Evolutionary conservation across 2,888 invertebrate species (phyloP).

Genomic region (Temnothorax rugatulus): DNA sequence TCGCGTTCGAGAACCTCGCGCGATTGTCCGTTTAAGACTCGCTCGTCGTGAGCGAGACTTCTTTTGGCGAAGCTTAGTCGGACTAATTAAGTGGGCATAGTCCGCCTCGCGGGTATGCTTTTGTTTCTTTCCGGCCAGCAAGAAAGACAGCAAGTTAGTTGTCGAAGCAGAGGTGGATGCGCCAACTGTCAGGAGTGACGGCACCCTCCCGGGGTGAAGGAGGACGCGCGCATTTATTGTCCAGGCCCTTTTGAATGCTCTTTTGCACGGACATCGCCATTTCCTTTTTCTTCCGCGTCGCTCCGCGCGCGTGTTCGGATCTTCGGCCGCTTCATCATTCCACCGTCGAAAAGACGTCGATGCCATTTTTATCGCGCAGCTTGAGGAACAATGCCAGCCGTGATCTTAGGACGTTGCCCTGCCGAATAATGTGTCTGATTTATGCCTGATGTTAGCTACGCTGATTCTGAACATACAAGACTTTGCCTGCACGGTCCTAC

Average conservation of each 20-base stretch:
- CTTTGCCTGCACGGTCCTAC: not conserved
- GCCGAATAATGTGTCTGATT: slow-evolving; percentile 16
- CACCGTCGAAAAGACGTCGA: slow-evolving; percentile 3
- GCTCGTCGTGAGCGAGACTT: not conserved
- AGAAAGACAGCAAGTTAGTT: slow-evolving; percentile 49
- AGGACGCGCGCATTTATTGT: slow-evolving; percentile 74
- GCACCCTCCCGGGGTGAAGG: slow-evolving; percentile 70
- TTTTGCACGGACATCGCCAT: slow-evolving; percentile 56
- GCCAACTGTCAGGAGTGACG: slow-evolving; percentile 72
- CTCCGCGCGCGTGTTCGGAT: slow-evolving; percentile 24
- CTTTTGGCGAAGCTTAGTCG: not conserved
- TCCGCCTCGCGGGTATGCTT: slow-evolving; percentile 44
- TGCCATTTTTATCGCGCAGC: slow-evolving; percentile 42
- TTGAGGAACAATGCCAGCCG: slow-evolving; percentile 27
- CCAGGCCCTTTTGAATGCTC: slow-evolving; percentile 60
- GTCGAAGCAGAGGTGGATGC: slow-evolving; percentile 61
- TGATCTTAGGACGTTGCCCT: not conserved
- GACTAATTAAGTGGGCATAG: slow-evolving; percentile 25
- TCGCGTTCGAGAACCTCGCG: slow-evolving; percentile 37
- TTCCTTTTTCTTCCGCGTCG: slow-evolving; percentile 44
- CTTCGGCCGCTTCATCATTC: slow-evolving; percentile 38
- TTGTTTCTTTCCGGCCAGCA: slow-evolving; percentile 66
- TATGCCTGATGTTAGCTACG: not conserved
- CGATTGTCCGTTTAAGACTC: slow-evolving; percentile 39
- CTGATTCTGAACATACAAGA: not conserved